Evolutionary conservation across 2,888 invertebrate species (phyloP), one percentile per base, ranked within the genome.

Genomic region (Amiota communis): DNA sequence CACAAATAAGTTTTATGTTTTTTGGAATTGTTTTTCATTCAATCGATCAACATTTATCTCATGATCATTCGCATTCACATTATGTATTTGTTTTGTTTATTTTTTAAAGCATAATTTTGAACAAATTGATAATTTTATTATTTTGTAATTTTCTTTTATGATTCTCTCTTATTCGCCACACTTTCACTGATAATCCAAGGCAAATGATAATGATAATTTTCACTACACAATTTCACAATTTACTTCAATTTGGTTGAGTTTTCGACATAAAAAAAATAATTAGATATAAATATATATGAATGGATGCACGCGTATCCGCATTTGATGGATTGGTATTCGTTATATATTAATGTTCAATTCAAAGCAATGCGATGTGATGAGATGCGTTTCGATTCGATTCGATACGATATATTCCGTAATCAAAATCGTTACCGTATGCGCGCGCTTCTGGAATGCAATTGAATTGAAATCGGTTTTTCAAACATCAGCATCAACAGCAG

Each of bases 361-460:
- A 74, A 64, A 53, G 47, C 63, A 46, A 1, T 61, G 61, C 68
- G 68, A 69, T 64, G 47, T 36, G 63, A 3, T 61, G 61, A 61
- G 68, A 69, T 65, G 47, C 63, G 46, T 0, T 61, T 13, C 68
- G 68, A 69, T 65, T 64, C 53, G 70, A 23, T 68, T 48, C 57
- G 53, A 78, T 73, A 70, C 72, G 81, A 75, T 77, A 57, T 65
- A 47, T 73, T 70, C 79, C 83, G 65, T 20, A 72, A 36, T 36
- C 36, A 6, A 36, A 36, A 53, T 13, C n/a, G 72, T 68, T 75
- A 78, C 81, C 83, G 83, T 79, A 79, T 81, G 81, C 80, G 82
- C 78, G 79, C 75, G 72, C 72, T 72, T 72, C 80, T 86, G 85
- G 86, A 85, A 85, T 85, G 85, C 86, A 85, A 85, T 85, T 83